phyloP scores from a whole-genome alignment of 2,888 invertebrate species.

The Auanema freiburgensis region DNA sequence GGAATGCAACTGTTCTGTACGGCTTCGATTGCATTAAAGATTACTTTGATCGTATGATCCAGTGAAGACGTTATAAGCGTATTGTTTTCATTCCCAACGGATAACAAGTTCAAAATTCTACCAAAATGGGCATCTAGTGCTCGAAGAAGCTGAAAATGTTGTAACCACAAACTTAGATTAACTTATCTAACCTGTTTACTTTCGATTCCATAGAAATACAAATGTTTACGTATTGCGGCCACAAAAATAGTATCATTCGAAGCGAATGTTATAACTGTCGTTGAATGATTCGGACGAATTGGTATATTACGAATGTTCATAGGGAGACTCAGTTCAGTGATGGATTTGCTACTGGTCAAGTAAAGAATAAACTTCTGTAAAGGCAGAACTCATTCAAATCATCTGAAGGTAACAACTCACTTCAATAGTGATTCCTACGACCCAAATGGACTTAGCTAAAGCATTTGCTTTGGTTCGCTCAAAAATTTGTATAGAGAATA shows the following conservation, averaged over 20 bases:
- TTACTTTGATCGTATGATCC: conserved; percentile 91
- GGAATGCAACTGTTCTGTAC: background rate
- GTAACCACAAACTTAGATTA: background rate
- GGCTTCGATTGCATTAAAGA: background rate
- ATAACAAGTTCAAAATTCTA: conserved; percentile 86
- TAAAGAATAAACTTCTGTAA: too few species aligned
- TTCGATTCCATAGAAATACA: conserved; percentile 86
- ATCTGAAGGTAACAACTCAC: too few species aligned
- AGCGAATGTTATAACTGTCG: conserved; percentile 83
- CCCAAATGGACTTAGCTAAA: background rate
- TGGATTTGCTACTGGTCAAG: too few species aligned
- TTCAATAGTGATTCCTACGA: too few species aligned
- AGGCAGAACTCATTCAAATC: too few species aligned
- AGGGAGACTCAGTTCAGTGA: conserved; percentile 38
- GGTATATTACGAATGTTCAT: conserved; percentile 56
- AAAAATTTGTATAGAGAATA: conserved; percentile 26
- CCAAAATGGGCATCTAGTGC: conserved; percentile 94
- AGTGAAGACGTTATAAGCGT: conserved; percentile 89
- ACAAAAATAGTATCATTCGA: conserved; percentile 87
- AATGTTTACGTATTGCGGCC: conserved; percentile 88
- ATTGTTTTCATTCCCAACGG: conserved; percentile 77
- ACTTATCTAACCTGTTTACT: conserved; percentile 64
- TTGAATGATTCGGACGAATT: conserved; percentile 80
- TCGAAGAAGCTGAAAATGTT: conserved; percentile 74
- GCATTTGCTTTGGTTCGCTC: conserved; percentile 10